Evolutionary conservation across 2,113 vertebrate genomes (phyloP), one percentile per base, ranked within the genome.

Genomic region (Mustela lutreola): DNA sequence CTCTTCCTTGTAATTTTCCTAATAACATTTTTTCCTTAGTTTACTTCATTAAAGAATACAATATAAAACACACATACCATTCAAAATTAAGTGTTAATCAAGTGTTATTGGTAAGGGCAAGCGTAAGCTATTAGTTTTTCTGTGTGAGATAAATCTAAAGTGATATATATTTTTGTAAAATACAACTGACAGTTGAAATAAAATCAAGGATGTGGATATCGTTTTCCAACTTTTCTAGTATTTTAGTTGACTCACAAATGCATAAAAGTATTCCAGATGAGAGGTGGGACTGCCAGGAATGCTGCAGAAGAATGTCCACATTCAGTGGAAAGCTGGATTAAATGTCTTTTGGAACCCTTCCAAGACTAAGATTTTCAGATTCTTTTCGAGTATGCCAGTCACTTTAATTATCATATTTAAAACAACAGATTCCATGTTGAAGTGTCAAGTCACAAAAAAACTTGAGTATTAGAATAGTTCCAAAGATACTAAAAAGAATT

Each of bases 91-190:
- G 12, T 45, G 42, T 76, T 48, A 48, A 76, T 76, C 26, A 76
- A 48, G 6, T 76, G 70, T 73, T 48, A 48, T 18, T 8, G 39
- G 24, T 45, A 70, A 70, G 65, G 65, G 16, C 73, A 76, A 76
- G 24, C 48, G 42, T 48, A 76, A 45, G 12, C 14, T 48, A 76
- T 16, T 45, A n/a, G 71, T 15, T 45, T 45, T 76, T 76, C 28
- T 76, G 24, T 48, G 24, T 45, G 36, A 83, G 26, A n/a, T 84
- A 93, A 97, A 91, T 83, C 60, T 93, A 70, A 97, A 86, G 15
- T 28, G 73, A 94, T 45, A 95, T 89, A 91, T 97, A 82, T 48
- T 81, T 93, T 11, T 95, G 82, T 96, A 97, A 95, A 93, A 96
- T 90, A 85, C 53, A 91, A 18, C 48, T 91, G 71, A 88, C 48